phyloP scores from a whole-genome alignment of 2,797 vertebrate genomes.

The Smutsia gigantea region DNA sequence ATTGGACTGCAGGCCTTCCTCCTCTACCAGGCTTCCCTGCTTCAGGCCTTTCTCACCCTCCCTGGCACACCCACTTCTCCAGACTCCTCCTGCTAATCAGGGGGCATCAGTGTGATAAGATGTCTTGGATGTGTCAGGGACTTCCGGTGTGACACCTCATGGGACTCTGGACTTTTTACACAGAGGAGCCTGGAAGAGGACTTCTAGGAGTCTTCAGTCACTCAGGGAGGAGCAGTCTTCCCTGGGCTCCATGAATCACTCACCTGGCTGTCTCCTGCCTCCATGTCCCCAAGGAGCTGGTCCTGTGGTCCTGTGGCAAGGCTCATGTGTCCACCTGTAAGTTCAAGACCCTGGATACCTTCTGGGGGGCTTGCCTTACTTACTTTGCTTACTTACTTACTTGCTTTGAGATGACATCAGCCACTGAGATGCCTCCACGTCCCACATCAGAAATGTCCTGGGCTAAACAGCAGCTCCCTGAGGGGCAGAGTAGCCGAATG shows the following conservation, averaged over 20 bases:
- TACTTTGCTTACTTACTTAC: background rate
- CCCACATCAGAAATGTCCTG: background rate
- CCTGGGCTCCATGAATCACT: background rate
- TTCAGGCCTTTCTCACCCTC: background rate
- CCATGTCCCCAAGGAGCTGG: background rate
- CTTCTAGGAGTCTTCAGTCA: background rate
- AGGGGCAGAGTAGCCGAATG: background rate
- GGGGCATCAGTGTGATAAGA: background rate
- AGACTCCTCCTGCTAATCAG: background rate
- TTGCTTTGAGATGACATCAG: background rate
- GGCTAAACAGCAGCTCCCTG: background rate
- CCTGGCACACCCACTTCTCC: accelerated
- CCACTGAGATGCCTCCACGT: background rate
- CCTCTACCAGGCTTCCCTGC: background rate
- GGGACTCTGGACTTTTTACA: background rate
- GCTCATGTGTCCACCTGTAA: background rate
- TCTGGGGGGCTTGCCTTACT: background rate
- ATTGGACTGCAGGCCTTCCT: background rate
- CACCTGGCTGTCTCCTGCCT: background rate
- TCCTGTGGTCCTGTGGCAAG: background rate
- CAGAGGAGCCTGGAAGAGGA: background rate
- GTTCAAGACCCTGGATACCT: background rate
- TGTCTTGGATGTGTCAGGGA: background rate
- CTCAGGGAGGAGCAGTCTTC: background rate
- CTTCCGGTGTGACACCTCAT: background rate